phyloP scores from a whole-genome alignment of 2,888 invertebrate genomes.

The Pherbina coryleti region DNA sequence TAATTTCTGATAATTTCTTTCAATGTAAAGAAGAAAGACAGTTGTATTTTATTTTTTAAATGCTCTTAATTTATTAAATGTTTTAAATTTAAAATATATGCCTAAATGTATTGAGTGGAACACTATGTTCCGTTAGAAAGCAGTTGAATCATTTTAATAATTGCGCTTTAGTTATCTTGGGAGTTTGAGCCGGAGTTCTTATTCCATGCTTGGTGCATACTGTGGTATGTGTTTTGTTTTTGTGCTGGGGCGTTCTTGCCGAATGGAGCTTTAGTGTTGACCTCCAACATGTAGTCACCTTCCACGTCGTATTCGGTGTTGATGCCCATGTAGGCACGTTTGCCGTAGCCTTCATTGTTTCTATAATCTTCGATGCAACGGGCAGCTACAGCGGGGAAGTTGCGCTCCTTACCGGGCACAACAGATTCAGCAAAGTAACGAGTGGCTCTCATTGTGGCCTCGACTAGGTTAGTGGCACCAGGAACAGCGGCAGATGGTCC shows the following conservation, averaged over 20 bases:
- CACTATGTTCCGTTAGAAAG: neutral
- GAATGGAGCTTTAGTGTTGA: constrained; percentile 62
- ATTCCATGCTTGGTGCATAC: constrained; percentile 23
- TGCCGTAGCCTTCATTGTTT: constrained; percentile 59
- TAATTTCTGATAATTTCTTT: too few species aligned
- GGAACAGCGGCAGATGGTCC: constrained; percentile 57
- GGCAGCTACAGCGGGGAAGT: constrained; percentile 64
- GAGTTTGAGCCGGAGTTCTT: neutral
- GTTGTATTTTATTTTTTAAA: neutral
- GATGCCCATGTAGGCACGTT: constrained; percentile 64
- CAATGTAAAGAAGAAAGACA: neutral
- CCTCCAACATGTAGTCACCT: constrained; percentile 64
- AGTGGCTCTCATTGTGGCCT: constrained; percentile 61
- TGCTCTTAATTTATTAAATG: neutral
- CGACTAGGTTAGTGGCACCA: constrained; percentile 61
- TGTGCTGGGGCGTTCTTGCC: constrained; percentile 58
- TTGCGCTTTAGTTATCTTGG: neutral
- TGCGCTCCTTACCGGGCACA: constrained; percentile 61
- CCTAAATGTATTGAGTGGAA: neutral
- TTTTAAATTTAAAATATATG: neutral
- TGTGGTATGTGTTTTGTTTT: constrained; percentile 54
- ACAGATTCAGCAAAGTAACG: constrained; percentile 66
- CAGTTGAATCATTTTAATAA: neutral
- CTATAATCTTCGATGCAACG: constrained; percentile 61
- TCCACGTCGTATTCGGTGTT: constrained; percentile 54